Evolutionary conservation across 2,888 invertebrate species (phyloP), one percentile per base, ranked within the genome.

Genomic region (Tetranychus piercei): DNA sequence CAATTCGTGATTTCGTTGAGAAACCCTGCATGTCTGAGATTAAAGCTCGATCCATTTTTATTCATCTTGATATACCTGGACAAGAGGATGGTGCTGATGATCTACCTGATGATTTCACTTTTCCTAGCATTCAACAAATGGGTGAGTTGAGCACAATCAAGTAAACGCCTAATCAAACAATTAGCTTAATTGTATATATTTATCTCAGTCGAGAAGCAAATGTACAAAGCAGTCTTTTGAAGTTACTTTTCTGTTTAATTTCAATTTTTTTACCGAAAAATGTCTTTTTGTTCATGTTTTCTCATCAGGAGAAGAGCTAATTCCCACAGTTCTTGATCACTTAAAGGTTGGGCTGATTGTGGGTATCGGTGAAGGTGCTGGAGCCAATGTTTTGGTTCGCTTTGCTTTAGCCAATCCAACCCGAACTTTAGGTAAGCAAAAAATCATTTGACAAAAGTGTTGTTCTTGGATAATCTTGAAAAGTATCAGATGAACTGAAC

Each of bases 361-460:
- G 74, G 90, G 91, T 0, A 83, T 92, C 73, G 92, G 92, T 2
- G 92, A 92, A 81, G 92, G 92, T 2, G 92, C 91, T 2, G 92
- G 92, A 0, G 92, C 92, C 76, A 92, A 92, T 83, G 88, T 91
- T 73, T 84, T 91, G 74, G 90, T 91, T 4, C 86, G 92, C 77
- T 92, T 91, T 81, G 92, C 91, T 72, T 85, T 92, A 80, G 89
- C 89, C 22, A 89, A 91, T 82, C 89, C 55, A 44, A 20, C 65
- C 22, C 55, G 73, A 22, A 15, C 20, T 55, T 34, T 73, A 85
- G 91, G 77, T 92, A 70, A 70, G 70, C 23, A 23, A 3, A 23
- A 23, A 23, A 23, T 3, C n/a, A 64, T n/a, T 18, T 64, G 15
- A 23, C 23, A 23, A 23, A 23, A 23, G 23, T 23, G 23, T 23